These are phyloP conservation scores for Antheraea assamensis DNA, from an alignment of 2,888 invertebrate genomes.

Conservation along the genomic window DNA sequence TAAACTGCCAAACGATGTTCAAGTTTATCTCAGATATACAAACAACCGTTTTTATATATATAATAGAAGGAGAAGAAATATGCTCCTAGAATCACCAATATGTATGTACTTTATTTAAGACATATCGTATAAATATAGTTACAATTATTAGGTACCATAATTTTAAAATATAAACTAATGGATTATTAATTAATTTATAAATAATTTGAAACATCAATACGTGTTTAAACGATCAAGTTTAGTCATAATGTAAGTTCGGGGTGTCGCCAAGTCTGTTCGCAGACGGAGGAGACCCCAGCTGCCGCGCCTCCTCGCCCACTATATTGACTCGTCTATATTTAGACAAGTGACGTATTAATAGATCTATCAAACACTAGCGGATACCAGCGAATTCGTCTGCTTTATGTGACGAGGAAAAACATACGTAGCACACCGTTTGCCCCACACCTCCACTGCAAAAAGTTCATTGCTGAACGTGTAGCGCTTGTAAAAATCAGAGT, in stretches of 20 bases:
- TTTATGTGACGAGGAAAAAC: no score
- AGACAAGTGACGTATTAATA: constrained; percentile 46
- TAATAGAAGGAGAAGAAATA: no score
- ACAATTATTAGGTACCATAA: neutral
- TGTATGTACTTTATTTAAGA: neutral
- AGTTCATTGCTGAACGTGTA: no score
- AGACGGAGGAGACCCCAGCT: constrained; percentile 49
- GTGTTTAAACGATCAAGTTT: constrained; percentile 3
- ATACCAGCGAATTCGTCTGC: no score
- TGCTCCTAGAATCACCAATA: no score
- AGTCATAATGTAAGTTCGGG: constrained; percentile 16
- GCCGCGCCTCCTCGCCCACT: constrained; percentile 36
- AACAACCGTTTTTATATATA: no score
- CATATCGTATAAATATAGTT: neutral
- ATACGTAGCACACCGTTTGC: no score
- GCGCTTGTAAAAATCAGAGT: no score
- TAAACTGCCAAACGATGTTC: no score
- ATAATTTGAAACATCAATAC: neutral
- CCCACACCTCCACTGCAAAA: no score
- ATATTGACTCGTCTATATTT: constrained; percentile 78
- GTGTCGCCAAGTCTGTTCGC: constrained; percentile 22
- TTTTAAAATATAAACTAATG: neutral
- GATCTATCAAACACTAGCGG: constrained; percentile 30
- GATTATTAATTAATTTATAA: neutral
- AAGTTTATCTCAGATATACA: no score